phyloP scores from a whole-genome alignment of 2,797 vertebrate species.

The Allobates femoralis region DNA sequence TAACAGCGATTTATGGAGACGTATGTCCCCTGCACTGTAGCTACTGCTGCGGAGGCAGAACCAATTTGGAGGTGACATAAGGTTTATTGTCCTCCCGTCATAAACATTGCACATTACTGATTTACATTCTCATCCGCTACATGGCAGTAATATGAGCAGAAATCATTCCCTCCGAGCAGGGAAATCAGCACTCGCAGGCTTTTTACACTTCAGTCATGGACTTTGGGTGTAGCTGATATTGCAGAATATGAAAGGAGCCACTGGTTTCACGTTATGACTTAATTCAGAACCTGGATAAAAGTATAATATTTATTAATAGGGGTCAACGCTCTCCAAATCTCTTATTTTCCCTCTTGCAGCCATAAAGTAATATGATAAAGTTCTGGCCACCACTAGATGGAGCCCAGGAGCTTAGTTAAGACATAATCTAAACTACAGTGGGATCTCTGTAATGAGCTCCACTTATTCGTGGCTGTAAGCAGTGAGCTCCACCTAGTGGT shows the following conservation, averaged over 20 bases:
- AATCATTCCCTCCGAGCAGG: background rate
- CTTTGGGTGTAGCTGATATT: background rate
- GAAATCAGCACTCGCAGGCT: background rate
- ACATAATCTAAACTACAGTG: too few species aligned
- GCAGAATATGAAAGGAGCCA: background rate
- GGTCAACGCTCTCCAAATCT: background rate
- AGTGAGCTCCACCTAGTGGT: background rate
- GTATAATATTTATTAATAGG: too few species aligned
- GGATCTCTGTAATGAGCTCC: too few species aligned
- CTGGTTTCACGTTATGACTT: background rate
- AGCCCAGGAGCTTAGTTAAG: background rate
- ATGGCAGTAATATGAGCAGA: background rate
- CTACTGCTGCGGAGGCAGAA: slow-evolving; percentile 11
- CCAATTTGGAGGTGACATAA: slow-evolving; percentile 22
- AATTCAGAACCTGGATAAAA: too few species aligned
- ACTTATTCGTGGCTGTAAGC: too few species aligned
- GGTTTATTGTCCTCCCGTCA: slow-evolving; percentile 34
- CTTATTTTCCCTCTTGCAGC: background rate
- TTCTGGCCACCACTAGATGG: background rate
- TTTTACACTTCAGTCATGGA: background rate
- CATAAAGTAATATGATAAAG: background rate
- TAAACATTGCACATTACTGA: slow-evolving; percentile 9
- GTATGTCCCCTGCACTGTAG: background rate
- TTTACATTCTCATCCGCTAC: slow-evolving; percentile 8
- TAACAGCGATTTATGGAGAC: slow-evolving; percentile 20